phyloP scores from a whole-genome alignment of 2,888 invertebrate species.

The Sabellastarte sp. region DNA sequence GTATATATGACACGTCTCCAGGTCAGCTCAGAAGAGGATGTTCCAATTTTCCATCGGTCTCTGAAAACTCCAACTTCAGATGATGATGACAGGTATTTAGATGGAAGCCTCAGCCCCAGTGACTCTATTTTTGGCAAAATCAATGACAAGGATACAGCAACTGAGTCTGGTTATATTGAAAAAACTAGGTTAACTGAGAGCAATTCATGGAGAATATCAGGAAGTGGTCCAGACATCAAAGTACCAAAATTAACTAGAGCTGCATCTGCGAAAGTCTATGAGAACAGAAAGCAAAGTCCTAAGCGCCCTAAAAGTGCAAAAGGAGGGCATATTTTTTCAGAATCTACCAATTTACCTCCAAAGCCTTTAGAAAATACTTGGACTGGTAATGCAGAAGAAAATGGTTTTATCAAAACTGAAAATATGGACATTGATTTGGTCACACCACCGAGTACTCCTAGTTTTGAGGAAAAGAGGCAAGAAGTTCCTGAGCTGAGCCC shows the following conservation, averaged over 20 bases:
- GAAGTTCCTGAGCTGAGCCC: slow-evolving; percentile 6
- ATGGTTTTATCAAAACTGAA: too few species aligned
- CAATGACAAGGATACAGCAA: too few species aligned
- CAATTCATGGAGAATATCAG: neutral
- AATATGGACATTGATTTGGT: neutral
- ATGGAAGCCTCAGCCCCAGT: neutral
- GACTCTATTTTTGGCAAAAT: too few species aligned
- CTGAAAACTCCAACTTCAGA: slow-evolving; percentile 7
- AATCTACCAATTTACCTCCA: neutral
- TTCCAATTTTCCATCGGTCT: slow-evolving; percentile 43
- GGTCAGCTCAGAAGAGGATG: slow-evolving; percentile 49
- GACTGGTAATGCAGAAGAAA: neutral
- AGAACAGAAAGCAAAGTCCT: too few species aligned
- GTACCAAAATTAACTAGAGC: neutral
- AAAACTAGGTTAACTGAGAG: too few species aligned
- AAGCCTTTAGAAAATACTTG: neutral
- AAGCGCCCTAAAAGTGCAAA: neutral
- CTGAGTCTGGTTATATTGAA: too few species aligned
- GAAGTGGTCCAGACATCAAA: neutral
- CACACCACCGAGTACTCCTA: neutral
- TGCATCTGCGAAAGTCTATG: neutral
- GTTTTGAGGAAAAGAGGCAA: neutral
- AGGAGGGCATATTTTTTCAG: neutral
- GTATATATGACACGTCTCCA: too few species aligned
- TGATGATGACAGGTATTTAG: slow-evolving; percentile 1